Percentiles rank a stretch among this genome's conserved stretches.
Evolutionary conservation across 1,140 invertebrate species (phyloP).

Genomic region (Pteromalus puparum): DNA sequence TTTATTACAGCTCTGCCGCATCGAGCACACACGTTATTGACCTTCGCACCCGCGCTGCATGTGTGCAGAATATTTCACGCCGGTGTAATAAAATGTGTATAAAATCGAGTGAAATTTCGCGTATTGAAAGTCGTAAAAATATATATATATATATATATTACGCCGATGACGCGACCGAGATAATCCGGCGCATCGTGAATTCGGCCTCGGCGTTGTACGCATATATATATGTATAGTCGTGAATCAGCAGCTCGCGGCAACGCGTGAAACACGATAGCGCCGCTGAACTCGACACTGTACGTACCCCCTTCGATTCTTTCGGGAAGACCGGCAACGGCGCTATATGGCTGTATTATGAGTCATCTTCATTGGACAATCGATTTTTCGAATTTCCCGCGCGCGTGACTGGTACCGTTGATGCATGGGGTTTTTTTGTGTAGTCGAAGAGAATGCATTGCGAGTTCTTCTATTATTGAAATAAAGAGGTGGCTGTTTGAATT

Average conservation of each 20-base stretch:
- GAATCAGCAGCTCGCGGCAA: background rate
- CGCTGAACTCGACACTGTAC: background rate
- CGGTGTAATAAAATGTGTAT: background rate
- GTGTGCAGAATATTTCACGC: background rate
- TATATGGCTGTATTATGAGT: constrained; percentile 19
- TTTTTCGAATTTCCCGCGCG: background rate
- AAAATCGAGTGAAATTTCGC: background rate
- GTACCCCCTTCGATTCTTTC: constrained; percentile 32
- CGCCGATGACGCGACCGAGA: background rate
- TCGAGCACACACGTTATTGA: background rate
- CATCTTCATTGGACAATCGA: background rate
- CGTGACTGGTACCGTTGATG: background rate
- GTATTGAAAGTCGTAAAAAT: background rate
- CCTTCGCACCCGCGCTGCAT: background rate
- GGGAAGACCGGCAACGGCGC: constrained; percentile 1
- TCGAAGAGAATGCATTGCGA: too few relatives aligned
- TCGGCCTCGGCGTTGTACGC: background rate
- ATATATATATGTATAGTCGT: background rate
- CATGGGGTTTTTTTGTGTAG: too few relatives aligned
- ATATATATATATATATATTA: background rate
- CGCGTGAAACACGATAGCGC: constrained; percentile 9
- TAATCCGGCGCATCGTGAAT: background rate
- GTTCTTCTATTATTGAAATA: too few relatives aligned
- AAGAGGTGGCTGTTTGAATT: too few relatives aligned
- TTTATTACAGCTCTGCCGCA: background rate